These are phyloP conservation scores for Ctenopoma multispine DNA, from an alignment of 2,797 vertebrate species.

Conservation along the genomic window DNA sequence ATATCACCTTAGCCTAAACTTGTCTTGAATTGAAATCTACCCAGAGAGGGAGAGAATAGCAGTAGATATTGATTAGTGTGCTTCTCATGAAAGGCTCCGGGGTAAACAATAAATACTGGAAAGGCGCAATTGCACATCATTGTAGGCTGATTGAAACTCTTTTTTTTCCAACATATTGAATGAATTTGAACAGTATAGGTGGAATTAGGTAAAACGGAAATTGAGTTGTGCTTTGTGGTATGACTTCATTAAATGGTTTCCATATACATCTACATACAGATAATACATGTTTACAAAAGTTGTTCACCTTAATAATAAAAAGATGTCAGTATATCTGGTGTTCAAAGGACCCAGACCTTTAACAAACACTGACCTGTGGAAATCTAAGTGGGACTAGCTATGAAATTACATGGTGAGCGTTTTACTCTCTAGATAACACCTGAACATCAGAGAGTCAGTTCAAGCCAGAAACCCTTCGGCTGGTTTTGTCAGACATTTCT, in stretches of 20 bases:
- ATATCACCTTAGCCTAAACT: slow-evolving; percentile 77
- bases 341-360: neutral
- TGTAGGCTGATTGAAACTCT: slow-evolving; percentile 33
- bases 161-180: slow-evolving; percentile 30
- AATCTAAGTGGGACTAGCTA: neutral
- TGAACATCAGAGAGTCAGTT: slow-evolving; percentile 10
- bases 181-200: slow-evolving; percentile 42
- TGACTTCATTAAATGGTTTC: slow-evolving; percentile 36
- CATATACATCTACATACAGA: slow-evolving; percentile 8
- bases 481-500: slow-evolving; percentile 9
- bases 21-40: slow-evolving; percentile 78
- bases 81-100: slow-evolving; percentile 50
- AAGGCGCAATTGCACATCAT: slow-evolving; percentile 38
- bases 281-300: slow-evolving; percentile 2
- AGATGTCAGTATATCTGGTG: neutral
- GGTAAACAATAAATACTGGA: slow-evolving; percentile 55
- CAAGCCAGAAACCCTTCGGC: slow-evolving; percentile 15
- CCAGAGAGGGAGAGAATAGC: slow-evolving; percentile 51
- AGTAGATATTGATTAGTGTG: slow-evolving; percentile 72
- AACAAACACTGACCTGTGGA: neutral
- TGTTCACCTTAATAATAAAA: neutral
- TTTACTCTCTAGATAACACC: slow-evolving; percentile 6
- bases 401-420: slow-evolving; percentile 8
- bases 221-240: slow-evolving; percentile 14
- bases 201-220: slow-evolving; percentile 12